phyloP scores from a whole-genome alignment of 1,140 invertebrate species.

The Grapholita molesta region DNA sequence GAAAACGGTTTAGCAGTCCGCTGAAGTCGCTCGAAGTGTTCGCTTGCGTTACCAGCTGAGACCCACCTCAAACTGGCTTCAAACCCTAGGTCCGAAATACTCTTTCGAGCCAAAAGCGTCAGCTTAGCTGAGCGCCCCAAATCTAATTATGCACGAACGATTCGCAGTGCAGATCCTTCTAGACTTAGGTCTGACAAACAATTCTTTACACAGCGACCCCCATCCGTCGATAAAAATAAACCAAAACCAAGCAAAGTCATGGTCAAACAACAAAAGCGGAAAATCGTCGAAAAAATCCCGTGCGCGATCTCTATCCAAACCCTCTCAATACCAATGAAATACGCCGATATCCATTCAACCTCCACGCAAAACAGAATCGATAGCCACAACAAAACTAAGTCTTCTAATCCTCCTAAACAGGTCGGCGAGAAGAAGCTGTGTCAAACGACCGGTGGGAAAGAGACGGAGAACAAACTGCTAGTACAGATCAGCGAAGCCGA shows the following conservation, averaged over 20 bases:
- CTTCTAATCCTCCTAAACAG: constrained; percentile 67
- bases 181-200: constrained; percentile 41
- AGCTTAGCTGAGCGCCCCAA: constrained; percentile 49
- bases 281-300: constrained; percentile 54
- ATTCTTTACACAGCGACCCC: constrained; percentile 36
- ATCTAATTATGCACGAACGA: constrained; percentile 49
- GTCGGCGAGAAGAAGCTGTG: constrained; percentile 65
- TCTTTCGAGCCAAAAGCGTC: constrained; percentile 58
- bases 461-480: constrained; percentile 73
- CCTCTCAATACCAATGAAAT: constrained; percentile 64
- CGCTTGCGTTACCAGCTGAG: neutral
- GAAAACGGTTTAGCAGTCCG: constrained; percentile 40
- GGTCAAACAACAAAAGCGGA: constrained; percentile 55
- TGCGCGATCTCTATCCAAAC: constrained; percentile 59
- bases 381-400: constrained; percentile 55
- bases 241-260: constrained; percentile 36
- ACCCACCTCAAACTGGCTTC: constrained; percentile 35
- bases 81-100: constrained; percentile 36
- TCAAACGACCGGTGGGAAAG: constrained; percentile 54
- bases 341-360: constrained; percentile 62
- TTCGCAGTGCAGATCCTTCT: constrained; percentile 49
- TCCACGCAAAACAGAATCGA: constrained; percentile 52
- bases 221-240: constrained; percentile 33
- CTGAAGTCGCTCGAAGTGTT: constrained; percentile 27
- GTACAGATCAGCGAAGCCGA: constrained; percentile 77